Conservation (phyloP, 1,140 invertebrate genomes). For the Pseudomyrmex cubaensis region DNA sequence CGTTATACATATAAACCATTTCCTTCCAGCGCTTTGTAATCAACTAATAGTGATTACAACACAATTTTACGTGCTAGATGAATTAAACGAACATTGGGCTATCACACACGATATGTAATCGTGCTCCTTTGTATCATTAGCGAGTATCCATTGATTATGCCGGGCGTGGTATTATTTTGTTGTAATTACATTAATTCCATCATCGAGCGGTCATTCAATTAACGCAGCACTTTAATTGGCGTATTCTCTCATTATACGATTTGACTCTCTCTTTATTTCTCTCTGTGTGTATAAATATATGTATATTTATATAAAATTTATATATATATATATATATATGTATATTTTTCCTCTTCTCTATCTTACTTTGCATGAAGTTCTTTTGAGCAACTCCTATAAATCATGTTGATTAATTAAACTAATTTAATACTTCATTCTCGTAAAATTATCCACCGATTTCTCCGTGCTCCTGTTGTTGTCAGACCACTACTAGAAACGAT, state of each 20-base stretch:
- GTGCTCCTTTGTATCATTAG: slow-evolving; percentile 70
- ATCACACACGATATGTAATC: slow-evolving; percentile 51
- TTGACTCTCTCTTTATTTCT: neutral
- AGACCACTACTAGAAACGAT: slow-evolving; percentile 5
- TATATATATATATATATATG: no score
- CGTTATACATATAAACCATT: neutral
- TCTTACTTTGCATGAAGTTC: slow-evolving; percentile 1
- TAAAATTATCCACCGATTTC: slow-evolving; percentile 34
- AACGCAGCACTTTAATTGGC: slow-evolving; percentile 76
- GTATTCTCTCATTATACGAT: slow-evolving; percentile 72
- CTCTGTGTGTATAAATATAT: no score
- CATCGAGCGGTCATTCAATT: slow-evolving; percentile 76
- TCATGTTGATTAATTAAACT: slow-evolving; percentile 69
- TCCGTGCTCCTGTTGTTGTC: slow-evolving; percentile 11
- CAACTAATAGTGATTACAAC: slow-evolving; percentile 13
- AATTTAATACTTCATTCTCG: slow-evolving; percentile 43
- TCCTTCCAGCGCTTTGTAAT: slow-evolving; percentile 42
- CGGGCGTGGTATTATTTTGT: slow-evolving; percentile 70
- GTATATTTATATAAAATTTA: no score
- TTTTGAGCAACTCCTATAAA: slow-evolving; percentile 54
- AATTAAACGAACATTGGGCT: slow-evolving; percentile 57
- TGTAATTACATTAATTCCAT: slow-evolving; percentile 75
- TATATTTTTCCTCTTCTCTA: neutral
- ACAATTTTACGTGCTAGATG: slow-evolving; percentile 49
- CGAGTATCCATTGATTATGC: slow-evolving; percentile 73